phyloP scores from a whole-genome alignment of 2,797 vertebrate genomes.

The Xyrichtys novacula region DNA sequence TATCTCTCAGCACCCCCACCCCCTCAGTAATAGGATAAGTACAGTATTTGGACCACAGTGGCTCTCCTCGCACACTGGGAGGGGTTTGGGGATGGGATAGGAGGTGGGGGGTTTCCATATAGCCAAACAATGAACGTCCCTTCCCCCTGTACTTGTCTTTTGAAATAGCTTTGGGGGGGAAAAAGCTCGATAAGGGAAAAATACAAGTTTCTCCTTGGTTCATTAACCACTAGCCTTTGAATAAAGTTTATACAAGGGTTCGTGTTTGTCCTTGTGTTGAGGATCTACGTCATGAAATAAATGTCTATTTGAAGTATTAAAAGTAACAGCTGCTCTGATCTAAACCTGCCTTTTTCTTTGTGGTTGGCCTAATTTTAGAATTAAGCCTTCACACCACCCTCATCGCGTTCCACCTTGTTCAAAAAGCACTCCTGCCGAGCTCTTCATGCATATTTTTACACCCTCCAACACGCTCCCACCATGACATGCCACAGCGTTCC shows the following conservation, averaged over 20 bases:
- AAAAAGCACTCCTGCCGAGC: constrained; percentile 59
- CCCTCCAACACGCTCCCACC: constrained; percentile 68
- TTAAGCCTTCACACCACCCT: constrained; percentile 76
- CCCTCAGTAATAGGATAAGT: constrained; percentile 87
- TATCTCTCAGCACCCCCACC: constrained; percentile 76
- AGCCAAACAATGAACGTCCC: constrained; percentile 79
- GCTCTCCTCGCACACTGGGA: constrained; percentile 72
- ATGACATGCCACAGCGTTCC: constrained; percentile 61
- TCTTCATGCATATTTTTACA: constrained; percentile 71
- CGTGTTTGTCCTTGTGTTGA: not conserved
- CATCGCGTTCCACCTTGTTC: constrained; percentile 75
- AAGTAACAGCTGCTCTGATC: constrained; percentile 34
- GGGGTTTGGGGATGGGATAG: constrained; percentile 37
- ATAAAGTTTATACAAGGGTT: constrained; percentile 24
- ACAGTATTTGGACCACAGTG: constrained; percentile 87
- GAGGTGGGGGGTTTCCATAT: constrained; percentile 69
- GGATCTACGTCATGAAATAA: constrained; percentile 4
- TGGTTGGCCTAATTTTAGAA: constrained; percentile 76
- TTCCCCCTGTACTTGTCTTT: constrained; percentile 74
- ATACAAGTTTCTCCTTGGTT: constrained; percentile 27
- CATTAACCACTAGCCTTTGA: constrained; percentile 12
- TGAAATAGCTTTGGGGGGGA: constrained; percentile 65
- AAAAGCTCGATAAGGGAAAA: constrained; percentile 35
- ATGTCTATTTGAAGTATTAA: constrained; percentile 36
- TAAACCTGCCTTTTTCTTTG: constrained; percentile 42